phyloP scores from a whole-genome alignment of 2,797 vertebrate species.

The Sciurus carolinensis region DNA sequence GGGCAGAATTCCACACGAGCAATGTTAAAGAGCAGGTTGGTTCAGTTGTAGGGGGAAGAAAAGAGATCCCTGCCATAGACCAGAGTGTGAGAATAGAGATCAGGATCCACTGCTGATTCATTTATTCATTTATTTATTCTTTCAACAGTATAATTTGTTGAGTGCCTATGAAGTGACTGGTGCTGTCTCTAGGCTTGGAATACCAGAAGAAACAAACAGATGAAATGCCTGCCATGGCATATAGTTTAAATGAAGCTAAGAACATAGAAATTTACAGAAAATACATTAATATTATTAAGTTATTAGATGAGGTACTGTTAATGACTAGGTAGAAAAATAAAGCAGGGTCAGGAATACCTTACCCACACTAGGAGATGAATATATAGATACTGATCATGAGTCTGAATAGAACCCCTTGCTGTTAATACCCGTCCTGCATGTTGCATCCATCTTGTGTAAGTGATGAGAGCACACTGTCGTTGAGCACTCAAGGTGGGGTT shows the following conservation, averaged over 20 bases:
- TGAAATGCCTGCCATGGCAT: conserved; percentile 17
- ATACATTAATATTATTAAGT: background rate
- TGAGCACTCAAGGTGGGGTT: background rate
- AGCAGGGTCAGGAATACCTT: background rate
- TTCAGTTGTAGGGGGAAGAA: background rate
- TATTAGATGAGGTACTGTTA: background rate
- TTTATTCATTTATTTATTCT: background rate
- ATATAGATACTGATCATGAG: background rate
- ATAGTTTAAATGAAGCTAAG: background rate
- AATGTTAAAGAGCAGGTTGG: background rate
- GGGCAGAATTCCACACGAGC: background rate
- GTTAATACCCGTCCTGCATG: background rate
- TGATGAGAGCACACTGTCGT: background rate
- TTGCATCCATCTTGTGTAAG: background rate
- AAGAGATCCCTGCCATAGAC: background rate
- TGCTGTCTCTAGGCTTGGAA: background rate
- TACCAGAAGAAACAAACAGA: conserved; percentile 27
- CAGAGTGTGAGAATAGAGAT: background rate
- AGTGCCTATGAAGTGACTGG: background rate
- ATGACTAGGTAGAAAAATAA: conserved; percentile 21
- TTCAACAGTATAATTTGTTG: conserved; percentile 1
- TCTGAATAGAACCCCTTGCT: background rate
- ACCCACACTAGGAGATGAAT: background rate
- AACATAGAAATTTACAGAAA: conserved; percentile 26
- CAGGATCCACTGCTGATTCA: background rate